Base-by-base conservation (phyloP, 1,140 invertebrate genomes). In the Trichoplusia ni region DNA sequence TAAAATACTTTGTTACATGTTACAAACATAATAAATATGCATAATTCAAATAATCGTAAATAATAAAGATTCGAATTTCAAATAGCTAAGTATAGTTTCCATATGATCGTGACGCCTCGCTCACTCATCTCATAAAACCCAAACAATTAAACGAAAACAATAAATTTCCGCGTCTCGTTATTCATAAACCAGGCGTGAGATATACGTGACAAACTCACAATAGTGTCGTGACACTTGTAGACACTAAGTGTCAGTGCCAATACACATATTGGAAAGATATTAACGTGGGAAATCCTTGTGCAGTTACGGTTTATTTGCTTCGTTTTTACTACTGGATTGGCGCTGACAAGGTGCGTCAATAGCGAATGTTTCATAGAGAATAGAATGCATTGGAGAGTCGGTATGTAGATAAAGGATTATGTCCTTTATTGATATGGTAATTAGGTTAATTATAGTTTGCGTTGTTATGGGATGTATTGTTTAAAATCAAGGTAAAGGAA, bases 241-340 rank as follows among this genome's bases (percentile, higher is more conserved):
- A 37, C 11, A 58, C 35, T 59, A 60, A 67, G 21, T 35, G 29
- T 14, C 13, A 21, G 19, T 44, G 49, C 33, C 37, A 53, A 67
- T 44, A 61, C 19, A 11, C n/a, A 61, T 18, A 67, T 61, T 67
- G 64, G 53, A 9, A 19, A 29, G 7, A 25, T 19, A 54, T 67
- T 67, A 61, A 13, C 64, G 64, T 67, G 64, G 64, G 64, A 60
- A 64, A 56, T 40, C 44, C 47, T 51, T 49, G 23, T n/a, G 37
- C 16, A 37, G 14, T 49, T 40, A 40, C 33, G 19, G 19, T 38
- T 54, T 40, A 29, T 54, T 54, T 51, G 31, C 4, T 0, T 11
- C 13, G 9, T 51, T 25, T 35, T 51, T 35, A 51, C 47, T 51
- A 51, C 47, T 51, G 29, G 11, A 33, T 33, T 1, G 5, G 4